A percentile compares a stretch with the other conserved stretches of the same genome.
Evolutionary conservation across 2,888 invertebrate species (phyloP).

Genomic region (Mechanitis mazaeus): DNA sequence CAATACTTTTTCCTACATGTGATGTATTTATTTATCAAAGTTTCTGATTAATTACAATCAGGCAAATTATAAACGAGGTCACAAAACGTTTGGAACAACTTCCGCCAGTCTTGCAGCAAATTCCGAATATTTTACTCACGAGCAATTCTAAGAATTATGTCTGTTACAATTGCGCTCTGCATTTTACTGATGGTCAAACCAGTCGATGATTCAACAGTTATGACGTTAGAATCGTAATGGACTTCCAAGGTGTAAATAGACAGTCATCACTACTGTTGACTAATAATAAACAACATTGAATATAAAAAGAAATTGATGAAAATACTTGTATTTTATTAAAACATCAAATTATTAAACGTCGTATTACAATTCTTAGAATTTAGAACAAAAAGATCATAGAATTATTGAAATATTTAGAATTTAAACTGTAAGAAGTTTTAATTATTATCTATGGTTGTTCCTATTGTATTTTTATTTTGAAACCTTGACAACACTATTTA

Average conservation of each 20-base stretch:
- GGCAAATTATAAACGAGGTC: conserved; percentile 22
- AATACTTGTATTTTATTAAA: too few relatives aligned
- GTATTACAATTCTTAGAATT: too few relatives aligned
- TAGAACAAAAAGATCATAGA: too few relatives aligned
- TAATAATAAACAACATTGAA: conserved; percentile 16
- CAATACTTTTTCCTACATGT: not conserved
- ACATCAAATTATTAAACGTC: too few relatives aligned
- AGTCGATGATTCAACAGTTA: conserved; percentile 57
- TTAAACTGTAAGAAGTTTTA: too few relatives aligned
- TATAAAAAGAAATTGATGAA: not conserved
- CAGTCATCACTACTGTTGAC: conserved; percentile 32
- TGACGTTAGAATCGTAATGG: conserved; percentile 51
- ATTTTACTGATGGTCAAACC: conserved; percentile 37
- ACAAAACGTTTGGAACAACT: conserved; percentile 25
- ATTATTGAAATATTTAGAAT: too few relatives aligned
- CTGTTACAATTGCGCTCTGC: conserved; percentile 48
- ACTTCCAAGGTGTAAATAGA: conserved; percentile 51
- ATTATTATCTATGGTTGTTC: conserved; percentile 1
- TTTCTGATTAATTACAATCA: conserved; percentile 11
- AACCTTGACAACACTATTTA: conserved; percentile 28
- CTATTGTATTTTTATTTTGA: conserved; percentile 24
- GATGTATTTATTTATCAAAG: conserved; percentile 8
- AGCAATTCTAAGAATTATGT: conserved; percentile 54
- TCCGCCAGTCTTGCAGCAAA: conserved; percentile 34
- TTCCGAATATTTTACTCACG: conserved; percentile 44